Base-by-base conservation (phyloP, 2,888 invertebrate species). In the Sinotaia quadrata region DNA sequence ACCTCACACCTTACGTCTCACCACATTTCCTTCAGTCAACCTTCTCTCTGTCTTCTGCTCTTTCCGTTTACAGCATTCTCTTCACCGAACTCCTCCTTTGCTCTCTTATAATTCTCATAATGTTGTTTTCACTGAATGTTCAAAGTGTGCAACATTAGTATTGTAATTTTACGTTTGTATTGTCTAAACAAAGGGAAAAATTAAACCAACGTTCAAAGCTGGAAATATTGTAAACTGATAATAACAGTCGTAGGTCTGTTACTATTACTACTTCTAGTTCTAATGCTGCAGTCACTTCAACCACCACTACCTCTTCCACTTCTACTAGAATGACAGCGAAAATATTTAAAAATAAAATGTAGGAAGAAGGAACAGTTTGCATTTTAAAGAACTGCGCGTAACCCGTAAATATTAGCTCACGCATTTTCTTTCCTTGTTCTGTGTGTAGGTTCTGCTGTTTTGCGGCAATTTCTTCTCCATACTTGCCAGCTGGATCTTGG, bases 401-500 rank as follows among this genome's bases (percentile, higher is more conserved):
- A n/a, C n/a, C n/a, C n/a, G n/a, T n/a, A n/a, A n/a, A 41, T 41
- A 18, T 41, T 41, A 18, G 8, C 41, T 41, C 8, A 41, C 18
- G 41, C 10, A 18, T 41, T 41, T 41, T 41, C 18, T 41, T 41
- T 47, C 18, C 47, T 15, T 18, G n/a, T 47, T 33, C 10, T 34
- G 37, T 52, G 18, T 37, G 5, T 44, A 65, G 65, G 31, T 65
- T 31, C 18, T 65, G 29, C 54, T 65, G 31, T 65, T 65, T 34
- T 34, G 18, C 24, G 65, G 56, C 33, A 80, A 81, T 52, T 78
- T 79, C 52, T 74, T 80, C 12, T 75, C 78, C 62, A 73, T 74
- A 68, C 82, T 79, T 65, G 75, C 83, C 34, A 83, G 82, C 70
- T 85, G 85, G 85, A 76, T 84, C 18, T 73, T 85, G 15, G 85